phyloP scores from a whole-genome alignment of 2,888 invertebrate genomes.

The Athalia circularis region DNA sequence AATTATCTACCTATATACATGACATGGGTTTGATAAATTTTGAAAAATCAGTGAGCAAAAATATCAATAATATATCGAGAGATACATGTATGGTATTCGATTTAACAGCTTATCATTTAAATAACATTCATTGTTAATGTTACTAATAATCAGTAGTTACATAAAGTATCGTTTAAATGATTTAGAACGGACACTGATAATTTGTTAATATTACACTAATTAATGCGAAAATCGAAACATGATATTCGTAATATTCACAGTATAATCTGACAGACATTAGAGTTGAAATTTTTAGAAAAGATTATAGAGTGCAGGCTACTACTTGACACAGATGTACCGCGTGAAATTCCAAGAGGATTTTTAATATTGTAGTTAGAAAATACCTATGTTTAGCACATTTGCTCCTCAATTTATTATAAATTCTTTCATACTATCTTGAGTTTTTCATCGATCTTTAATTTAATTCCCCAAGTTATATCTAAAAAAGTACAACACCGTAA shows the following conservation, averaged over 20 bases:
- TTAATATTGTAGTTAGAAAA: too few species aligned
- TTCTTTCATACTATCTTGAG: too few species aligned
- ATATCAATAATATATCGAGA: not conserved
- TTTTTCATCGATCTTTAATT: too few species aligned
- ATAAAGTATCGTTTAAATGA: conserved; percentile 27
- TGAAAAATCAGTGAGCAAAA: conserved; percentile 16
- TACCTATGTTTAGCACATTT: too few species aligned
- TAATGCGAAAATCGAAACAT: conserved; percentile 21
- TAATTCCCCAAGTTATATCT: too few species aligned
- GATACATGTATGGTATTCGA: conserved; percentile 1
- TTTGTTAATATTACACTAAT: conserved; percentile 34
- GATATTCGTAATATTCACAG: conserved; percentile 30
- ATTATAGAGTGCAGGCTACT: conserved; percentile 4
- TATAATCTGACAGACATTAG: conserved; percentile 8
- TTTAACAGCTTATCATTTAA: conserved; percentile 14
- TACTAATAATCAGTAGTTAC: conserved; percentile 14
- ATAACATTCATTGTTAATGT: conserved; percentile 33
- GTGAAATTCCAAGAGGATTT: not conserved
- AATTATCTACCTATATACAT: conserved; percentile 4
- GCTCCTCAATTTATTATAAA: too few species aligned
- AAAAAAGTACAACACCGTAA: too few species aligned
- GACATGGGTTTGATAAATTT: not conserved
- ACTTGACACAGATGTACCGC: not conserved
- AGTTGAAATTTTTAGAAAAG: conserved; percentile 6
- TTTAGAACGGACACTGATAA: conserved; percentile 28